Evolutionary conservation across 2,113 vertebrate species (phyloP), one percentile per base, ranked within the genome.

Genomic region (Phaethon lepturus): DNA sequence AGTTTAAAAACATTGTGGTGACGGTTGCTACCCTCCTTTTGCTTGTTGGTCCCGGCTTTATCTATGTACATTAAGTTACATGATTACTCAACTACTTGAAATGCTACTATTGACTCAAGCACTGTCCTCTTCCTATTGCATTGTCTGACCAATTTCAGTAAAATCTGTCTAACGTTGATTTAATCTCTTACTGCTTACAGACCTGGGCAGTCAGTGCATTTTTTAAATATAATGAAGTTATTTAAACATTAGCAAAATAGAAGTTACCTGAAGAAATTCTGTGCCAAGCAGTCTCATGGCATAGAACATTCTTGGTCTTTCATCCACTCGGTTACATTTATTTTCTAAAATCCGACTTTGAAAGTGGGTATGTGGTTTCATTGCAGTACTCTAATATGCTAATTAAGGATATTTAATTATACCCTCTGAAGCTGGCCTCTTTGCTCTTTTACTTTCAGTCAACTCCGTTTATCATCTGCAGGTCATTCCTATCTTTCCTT

Each of bases 331-430:
- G 17, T 71, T 66, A 29, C 17, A 40, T 58, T 75, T 89, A 23
- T 64, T 82, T 91, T 91, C 66, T 73, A 64, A 72, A 93, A 76
- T 85, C 25, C 40, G 69, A 11, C 80, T 95, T 85, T 55, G 62
- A 66, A 95, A 85, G 45, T 52, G 45, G 8, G 4, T 88, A 31
- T 40, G 20, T 47, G 24, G 24, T 82, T 95, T 94, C 42, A 69
- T 42, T 83, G 63, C 62, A 90, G 45, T 72, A 29, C 29, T 93
- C 28, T 62, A 60, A 88, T 79, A 59, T 92, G 53, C 73, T 97
- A 91, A 95, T 97, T 80, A 91, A 75, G 68, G 72, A 20, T 90
- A 94, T 93, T 71, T 89, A 89, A 86, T 96, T 93, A 74, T 62
- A 69, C 56, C 17, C 17, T 52, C 49, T 68, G 72, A 88, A 94